Evolutionary conservation across 2,888 invertebrate genomes (phyloP).

Genomic region (Aphrophora alni): DNA sequence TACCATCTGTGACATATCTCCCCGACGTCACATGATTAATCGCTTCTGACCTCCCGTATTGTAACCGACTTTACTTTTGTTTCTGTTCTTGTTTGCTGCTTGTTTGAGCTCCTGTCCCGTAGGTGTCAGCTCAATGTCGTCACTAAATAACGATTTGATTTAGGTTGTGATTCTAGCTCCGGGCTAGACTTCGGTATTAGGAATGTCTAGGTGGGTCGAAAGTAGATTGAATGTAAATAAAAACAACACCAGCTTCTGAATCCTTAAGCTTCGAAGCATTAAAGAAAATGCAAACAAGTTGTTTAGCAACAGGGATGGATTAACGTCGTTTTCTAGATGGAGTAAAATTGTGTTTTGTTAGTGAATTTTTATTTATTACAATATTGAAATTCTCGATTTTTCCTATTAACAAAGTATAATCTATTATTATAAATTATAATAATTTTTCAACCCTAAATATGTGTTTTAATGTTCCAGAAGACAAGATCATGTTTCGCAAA

Average conservation of each 20-base stretch:
- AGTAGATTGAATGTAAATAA: background rate
- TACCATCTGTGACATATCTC: conserved; percentile 9
- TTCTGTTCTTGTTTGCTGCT: background rate
- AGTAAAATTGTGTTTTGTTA: too few species aligned
- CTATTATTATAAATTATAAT: too few species aligned
- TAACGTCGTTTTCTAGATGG: too few species aligned
- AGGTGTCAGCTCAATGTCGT: background rate
- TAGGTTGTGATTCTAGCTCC: background rate
- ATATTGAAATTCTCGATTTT: too few species aligned
- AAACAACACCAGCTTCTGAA: background rate
- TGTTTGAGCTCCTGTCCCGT: background rate
- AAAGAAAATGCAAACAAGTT: too few species aligned
- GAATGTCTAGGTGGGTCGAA: background rate
- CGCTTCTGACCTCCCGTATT: background rate
- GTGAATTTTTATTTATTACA: too few species aligned
- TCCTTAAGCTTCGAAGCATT: background rate
- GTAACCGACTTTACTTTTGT: background rate
- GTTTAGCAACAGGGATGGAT: too few species aligned
- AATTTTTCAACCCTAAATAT: too few species aligned
- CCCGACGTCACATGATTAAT: background rate
- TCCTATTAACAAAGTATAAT: too few species aligned
- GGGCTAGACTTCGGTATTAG: background rate
- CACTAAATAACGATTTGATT: background rate
- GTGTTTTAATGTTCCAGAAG: too few species aligned
- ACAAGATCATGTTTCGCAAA: too few species aligned